Evolutionary conservation across 2,797 vertebrate genomes (phyloP), one percentile per base, ranked within the genome.

Genomic region (Spatula versicolor): DNA sequence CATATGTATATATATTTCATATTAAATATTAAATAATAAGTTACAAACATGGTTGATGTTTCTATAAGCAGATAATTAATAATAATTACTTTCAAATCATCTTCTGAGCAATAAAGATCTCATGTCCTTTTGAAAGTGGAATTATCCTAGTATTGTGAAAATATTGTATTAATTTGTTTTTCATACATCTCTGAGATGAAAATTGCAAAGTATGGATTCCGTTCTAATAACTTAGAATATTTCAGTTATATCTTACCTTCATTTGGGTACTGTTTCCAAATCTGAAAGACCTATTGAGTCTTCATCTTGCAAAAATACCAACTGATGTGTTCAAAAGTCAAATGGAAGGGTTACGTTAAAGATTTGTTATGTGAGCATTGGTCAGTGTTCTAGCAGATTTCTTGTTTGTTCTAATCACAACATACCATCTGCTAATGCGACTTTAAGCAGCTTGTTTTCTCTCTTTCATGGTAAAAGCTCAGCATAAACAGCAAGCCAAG

Each of bases 401-500:
- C 78, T 60, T 45, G 15, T 48, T 90, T 82, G 83, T 66, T 91
- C 48, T 80, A 25, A 59, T 59, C 41, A 33, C 75, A 54, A 4
- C 74, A 83, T 31, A n/a, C 50, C 80, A 31, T 50, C 64, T 89
- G 60, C 74, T 60, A 86, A 72, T 68, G 35, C 31, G 78, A 93
- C 88, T 89, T 93, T 8, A 71, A 54, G 73, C 59, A 66, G 60
- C 68, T 75, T 82, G 39, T 68, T 94, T 86, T 86, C 79, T 48
- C 93, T 93, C 54, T 92, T 86, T 50, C 2, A 0, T 74, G 31
- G 23, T 43, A 60, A 81, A 87, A 86, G 15, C 67, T 55, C 63
- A 39, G 75, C 73, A 58, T 76, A 83, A 94, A 71, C 20, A 63
- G n/a, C 68, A 85, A 83, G 75, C 68, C 84, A 81, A 78, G 52